phyloP scores from a whole-genome alignment of 2,113 vertebrate genomes.

The cat (Felis catus) region F.catus_Fca126_mat1.0 CM031417.1:142098501-142099000 shows the following conservation, averaged over 20 bases:
- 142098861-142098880: slow-evolving; percentile 82
- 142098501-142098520: slow-evolving; percentile 87
- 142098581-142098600: slow-evolving; percentile 86
- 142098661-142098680: not conserved
- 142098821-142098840: slow-evolving; percentile 78
- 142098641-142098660: slow-evolving; percentile 78
- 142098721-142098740: slow-evolving; percentile 77
- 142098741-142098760: slow-evolving; percentile 79
- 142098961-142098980: slow-evolving; percentile 72
- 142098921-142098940: slow-evolving; percentile 68
- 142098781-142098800: slow-evolving; percentile 65
- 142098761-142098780: slow-evolving; percentile 62
- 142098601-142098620: slow-evolving; percentile 87
- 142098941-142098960: slow-evolving; percentile 66
- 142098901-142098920: slow-evolving; percentile 76
- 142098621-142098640: slow-evolving; percentile 73
- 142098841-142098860: slow-evolving; percentile 74
- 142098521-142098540: slow-evolving; percentile 92
- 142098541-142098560: slow-evolving; percentile 85
- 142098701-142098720: slow-evolving; percentile 68
- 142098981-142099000: slow-evolving; percentile 72
- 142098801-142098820: slow-evolving; percentile 58
- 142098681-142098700: slow-evolving; percentile 54
- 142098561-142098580: slow-evolving; percentile 80
- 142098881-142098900: slow-evolving; percentile 77